Base-by-base conservation (phyloP, 2,797 vertebrate genomes). In the Clarias platycephalus region DNA sequence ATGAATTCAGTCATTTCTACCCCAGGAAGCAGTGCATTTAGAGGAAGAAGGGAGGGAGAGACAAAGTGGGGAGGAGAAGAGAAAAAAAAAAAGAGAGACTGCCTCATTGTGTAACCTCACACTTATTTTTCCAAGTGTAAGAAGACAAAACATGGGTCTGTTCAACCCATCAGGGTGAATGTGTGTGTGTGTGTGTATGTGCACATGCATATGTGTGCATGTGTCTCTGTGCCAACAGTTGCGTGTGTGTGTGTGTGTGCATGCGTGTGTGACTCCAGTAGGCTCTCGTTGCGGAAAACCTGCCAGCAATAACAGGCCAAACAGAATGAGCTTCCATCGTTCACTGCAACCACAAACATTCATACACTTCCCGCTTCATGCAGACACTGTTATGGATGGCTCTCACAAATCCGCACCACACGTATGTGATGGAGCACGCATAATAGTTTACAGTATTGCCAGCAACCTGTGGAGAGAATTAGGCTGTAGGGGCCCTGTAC, bases 1-100 rank as follows among this genome's bases (percentile, higher is more conserved):
- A 98, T 99, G 98, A 98, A 98, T 99, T 98, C 95, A 97, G 96
- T 97, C 95, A 94, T 97, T 97, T 96, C 95, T 96, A 96, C 96
- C 96, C 96, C 95, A 85, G 87, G 87, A 90, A 90, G 85, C 86
- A 83, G 84, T 82, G 82, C 86, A 74, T 88, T 88, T 89, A 89
- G 49, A 76, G 24, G 94, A 93, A 92, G 92, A 87, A 24, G 53
- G 18, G 77, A 82, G 74, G 74, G 74, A 71, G 66, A 83, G 44
- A 82, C 49, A 78, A 81, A 85, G 70, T 44, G 62, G 34, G 70
- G 49, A 71, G 70, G 37, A 28, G 20, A 26, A 24, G 40, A 24
- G 60, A 13, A 37, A 31, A 58, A 24, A 70, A 55, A 60, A 68
- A 53, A 63, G 95, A 37, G 34, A 95, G 95, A 94, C 95, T 92